A percentile compares a stretch with the other conserved stretches of the same genome.
phyloP scores from a whole-genome alignment of 2,888 invertebrate species.

The Yponomeuta malinellus region DNA sequence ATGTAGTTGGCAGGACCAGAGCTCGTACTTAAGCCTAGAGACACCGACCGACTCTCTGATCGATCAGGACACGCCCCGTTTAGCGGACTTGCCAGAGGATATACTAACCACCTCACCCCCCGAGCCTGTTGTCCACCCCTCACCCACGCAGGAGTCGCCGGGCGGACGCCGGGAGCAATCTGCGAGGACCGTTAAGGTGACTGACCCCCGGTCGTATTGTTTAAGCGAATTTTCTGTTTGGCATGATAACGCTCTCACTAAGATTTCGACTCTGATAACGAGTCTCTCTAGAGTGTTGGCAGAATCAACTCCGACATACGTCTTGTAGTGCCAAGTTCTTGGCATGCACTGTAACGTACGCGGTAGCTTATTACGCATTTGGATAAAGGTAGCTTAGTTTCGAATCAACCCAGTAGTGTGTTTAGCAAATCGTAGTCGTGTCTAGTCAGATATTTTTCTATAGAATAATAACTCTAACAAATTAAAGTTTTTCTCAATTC shows the following conservation, averaged over 20 bases:
- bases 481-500: conserved; percentile 11
- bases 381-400: conserved; percentile 27
- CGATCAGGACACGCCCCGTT: conserved; percentile 33
- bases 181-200: conserved; percentile 65
- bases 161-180: conserved; percentile 31
- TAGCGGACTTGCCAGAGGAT: conserved; percentile 57
- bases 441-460: conserved; percentile 49
- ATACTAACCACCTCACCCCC: conserved; percentile 66
- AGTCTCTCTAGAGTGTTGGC: conserved; percentile 51
- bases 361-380: conserved; percentile 43
- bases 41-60: conserved; percentile 47
- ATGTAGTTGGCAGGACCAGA: conserved; percentile 88
- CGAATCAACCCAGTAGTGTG: conserved; percentile 41
- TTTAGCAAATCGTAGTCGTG: conserved; percentile 53
- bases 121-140: conserved; percentile 59
- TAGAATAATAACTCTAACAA: not conserved
- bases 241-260: conserved; percentile 68
- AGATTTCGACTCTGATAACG: conserved; percentile 57
- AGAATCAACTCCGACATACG: conserved; percentile 56
- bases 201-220: conserved; percentile 71
- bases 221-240: conserved; percentile 71
- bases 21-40: conserved; percentile 83
- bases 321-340: conserved; percentile 67
- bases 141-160: conserved; percentile 61
- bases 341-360: conserved; percentile 48